Percentiles rank a stretch among this genome's conserved stretches.
phyloP scores from a whole-genome alignment of 2,797 vertebrate species.

The Melanotaenia nigrans region DNA sequence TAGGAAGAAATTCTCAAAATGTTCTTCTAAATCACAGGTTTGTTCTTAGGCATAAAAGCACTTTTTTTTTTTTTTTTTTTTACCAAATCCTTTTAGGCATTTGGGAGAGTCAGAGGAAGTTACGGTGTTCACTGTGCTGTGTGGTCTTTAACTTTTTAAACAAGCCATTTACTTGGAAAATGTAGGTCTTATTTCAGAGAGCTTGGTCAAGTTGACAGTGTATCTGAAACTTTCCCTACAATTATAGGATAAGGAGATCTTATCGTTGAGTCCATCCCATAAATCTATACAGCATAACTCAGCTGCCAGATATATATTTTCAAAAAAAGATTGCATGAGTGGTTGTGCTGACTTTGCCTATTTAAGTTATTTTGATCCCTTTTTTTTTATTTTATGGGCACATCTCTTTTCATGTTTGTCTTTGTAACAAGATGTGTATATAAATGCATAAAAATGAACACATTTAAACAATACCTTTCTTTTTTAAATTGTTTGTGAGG shows the following conservation, averaged over 20 bases:
- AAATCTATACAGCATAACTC: background rate
- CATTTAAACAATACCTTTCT: conserved; percentile 19
- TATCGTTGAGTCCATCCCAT: background rate
- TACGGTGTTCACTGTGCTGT: conserved; percentile 23
- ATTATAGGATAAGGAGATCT: too few species aligned
- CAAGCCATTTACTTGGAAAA: conserved; percentile 11
- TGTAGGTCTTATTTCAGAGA: background rate
- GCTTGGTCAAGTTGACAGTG: background rate
- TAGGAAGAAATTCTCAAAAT: background rate
- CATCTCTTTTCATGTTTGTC: background rate
- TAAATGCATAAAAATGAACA: background rate
- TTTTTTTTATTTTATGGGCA: conserved; percentile 1
- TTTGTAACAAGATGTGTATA: conserved; percentile 4
- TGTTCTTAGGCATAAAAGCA: conserved; percentile 26
- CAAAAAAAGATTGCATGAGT: conserved; percentile 7
- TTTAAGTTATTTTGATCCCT: conserved; percentile 9
- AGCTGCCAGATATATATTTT: conserved; percentile 30
- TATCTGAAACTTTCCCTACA: background rate
- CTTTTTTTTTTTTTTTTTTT: conserved; percentile 32
- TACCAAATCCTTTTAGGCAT: conserved; percentile 37
- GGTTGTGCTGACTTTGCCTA: conserved; percentile 11
- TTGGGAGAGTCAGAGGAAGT: conserved; percentile 33
- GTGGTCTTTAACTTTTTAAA: conserved; percentile 20
- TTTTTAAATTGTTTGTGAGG: conserved; percentile 18
- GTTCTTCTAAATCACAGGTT: conserved; percentile 15